phyloP scores from a whole-genome alignment of 2,888 invertebrate species.

The Cosmia trapezina region DNA sequence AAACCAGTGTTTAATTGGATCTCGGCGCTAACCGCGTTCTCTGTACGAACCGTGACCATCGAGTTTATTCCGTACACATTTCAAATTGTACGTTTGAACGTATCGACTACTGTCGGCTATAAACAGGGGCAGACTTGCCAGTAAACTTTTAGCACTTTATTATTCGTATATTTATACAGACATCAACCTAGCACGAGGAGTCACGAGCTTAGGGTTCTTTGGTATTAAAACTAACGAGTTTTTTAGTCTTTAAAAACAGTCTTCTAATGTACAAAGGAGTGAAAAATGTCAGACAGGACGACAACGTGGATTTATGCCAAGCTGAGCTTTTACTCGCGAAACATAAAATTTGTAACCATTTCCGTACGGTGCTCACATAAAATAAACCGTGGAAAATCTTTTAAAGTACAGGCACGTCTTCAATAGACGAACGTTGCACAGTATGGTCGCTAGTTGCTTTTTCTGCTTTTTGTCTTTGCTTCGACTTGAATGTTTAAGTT shows the following conservation, averaged over 20 bases:
- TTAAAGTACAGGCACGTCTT: constrained; percentile 35
- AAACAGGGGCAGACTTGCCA: constrained; percentile 26
- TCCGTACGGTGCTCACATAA: constrained; percentile 55
- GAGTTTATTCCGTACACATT: constrained; percentile 51
- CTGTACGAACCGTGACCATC: constrained; percentile 49
- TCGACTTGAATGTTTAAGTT: constrained; percentile 32
- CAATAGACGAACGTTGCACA: constrained; percentile 19
- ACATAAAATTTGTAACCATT: constrained; percentile 61
- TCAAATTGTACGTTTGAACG: constrained; percentile 36
- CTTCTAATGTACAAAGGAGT: constrained; percentile 29
- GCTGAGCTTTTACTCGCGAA: constrained; percentile 39
- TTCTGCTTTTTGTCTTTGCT: constrained; percentile 33
- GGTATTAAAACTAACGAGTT: constrained; percentile 15
- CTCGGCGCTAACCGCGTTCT: constrained; percentile 37
- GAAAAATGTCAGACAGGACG: constrained; percentile 49
- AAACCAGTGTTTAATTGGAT: constrained; percentile 61
- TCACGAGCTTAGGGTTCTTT: constrained; percentile 18
- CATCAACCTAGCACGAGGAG: constrained; percentile 5
- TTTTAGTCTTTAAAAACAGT: constrained; percentile 23
- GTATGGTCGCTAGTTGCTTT: constrained; percentile 17
- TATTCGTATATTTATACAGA: constrained; percentile 15
- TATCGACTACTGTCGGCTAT: constrained; percentile 44
- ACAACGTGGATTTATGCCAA: constrained; percentile 49
- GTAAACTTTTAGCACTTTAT: constrained; percentile 49
- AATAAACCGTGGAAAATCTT: constrained; percentile 50